Evolutionary conservation across 2,888 invertebrate genomes (phyloP).

Genomic region (Tetheella fluctuosa): DNA sequence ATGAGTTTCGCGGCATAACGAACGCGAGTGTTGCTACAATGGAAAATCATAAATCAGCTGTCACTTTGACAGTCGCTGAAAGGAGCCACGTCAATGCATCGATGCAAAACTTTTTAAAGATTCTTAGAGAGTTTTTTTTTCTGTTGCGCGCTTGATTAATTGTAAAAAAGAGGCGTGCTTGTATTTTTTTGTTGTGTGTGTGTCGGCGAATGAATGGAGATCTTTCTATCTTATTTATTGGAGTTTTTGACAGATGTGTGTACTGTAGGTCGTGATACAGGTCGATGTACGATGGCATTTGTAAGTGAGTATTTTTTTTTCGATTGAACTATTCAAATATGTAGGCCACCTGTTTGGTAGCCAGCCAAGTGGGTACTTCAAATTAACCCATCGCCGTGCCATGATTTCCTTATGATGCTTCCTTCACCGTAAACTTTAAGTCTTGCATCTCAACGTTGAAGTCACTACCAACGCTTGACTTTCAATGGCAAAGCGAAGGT

Average conservation of each 20-base stretch:
- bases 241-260: slow-evolving; percentile 36
- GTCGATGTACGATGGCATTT: neutral
- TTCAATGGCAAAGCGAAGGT: no score
- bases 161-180: slow-evolving; percentile 61
- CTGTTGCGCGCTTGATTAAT: slow-evolving; percentile 67
- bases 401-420: no score
- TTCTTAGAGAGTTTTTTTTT: slow-evolving; percentile 58
- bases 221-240: slow-evolving; percentile 36
- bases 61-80: slow-evolving; percentile 80
- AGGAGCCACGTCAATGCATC: slow-evolving; percentile 78
- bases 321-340: neutral
- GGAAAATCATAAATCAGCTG: slow-evolving; percentile 79
- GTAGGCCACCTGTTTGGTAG: no score
- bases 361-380: no score
- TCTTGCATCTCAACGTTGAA: no score
- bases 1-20: slow-evolving; percentile 80
- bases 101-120: slow-evolving; percentile 76
- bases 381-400: no score
- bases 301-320: neutral
- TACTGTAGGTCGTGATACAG: neutral
- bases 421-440: no score
- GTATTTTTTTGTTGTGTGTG: slow-evolving; percentile 41
- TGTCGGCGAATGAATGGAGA: slow-evolving; percentile 47
- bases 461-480: no score
- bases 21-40: slow-evolving; percentile 75